These are phyloP conservation scores for Thunnus maccoyii DNA, from an alignment of 2,113 vertebrate genomes.

Conservation along the genomic window DNA sequence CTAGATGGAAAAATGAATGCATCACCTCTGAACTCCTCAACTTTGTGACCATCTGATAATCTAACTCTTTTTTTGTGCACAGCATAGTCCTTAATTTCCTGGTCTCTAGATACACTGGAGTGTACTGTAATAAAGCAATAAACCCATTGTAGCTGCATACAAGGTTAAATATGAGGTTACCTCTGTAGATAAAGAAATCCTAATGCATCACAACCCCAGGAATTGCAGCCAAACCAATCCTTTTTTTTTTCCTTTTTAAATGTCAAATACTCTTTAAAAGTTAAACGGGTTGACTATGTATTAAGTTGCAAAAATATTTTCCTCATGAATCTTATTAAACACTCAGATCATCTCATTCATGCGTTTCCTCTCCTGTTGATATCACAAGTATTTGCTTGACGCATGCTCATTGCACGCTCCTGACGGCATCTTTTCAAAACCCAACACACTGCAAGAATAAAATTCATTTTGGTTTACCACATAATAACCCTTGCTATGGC, in stretches of 20 bases:
- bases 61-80: not conserved
- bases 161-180: not conserved
- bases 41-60: no score
- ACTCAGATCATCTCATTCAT: no score
- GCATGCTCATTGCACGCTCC: no score
- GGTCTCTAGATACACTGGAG: not conserved
- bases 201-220: not conserved
- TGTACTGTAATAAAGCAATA: not conserved
- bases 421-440: not conserved
- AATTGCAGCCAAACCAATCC: not conserved
- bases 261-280: not conserved
- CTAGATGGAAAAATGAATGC: constrained; percentile 47
- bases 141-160: not conserved
- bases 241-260: not conserved
- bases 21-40: constrained; percentile 9
- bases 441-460: no score
- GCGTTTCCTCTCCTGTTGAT: no score
- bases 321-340: no score
- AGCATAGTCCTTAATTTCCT: not conserved
- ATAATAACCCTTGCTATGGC: not conserved
- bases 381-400: no score
- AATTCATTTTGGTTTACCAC: not conserved
- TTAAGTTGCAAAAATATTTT: not conserved
- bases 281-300: no score
- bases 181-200: not conserved